These are phyloP conservation scores for Biston betularia DNA, from an alignment of 2,888 invertebrate species.

Conservation along the genomic window DNA sequence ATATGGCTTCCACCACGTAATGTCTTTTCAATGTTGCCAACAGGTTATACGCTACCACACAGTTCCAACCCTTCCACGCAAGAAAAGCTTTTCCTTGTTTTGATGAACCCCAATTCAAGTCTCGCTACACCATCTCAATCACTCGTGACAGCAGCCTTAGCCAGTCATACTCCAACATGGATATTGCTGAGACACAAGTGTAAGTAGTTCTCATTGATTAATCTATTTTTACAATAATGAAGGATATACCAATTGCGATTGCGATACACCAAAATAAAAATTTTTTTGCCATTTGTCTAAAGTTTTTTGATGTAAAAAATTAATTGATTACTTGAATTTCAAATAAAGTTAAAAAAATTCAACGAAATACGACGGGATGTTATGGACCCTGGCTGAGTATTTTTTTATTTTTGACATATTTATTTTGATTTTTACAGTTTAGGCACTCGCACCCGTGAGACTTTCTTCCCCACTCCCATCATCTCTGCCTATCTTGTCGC, in stretches of 20 bases:
- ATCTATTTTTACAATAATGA: background rate
- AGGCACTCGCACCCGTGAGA: slow-evolving; percentile 63
- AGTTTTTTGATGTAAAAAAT: background rate
- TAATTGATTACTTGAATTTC: too few relatives aligned
- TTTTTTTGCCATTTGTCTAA: too few relatives aligned
- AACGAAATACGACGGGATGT: too few relatives aligned
- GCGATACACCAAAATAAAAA: background rate
- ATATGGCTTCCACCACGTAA: background rate
- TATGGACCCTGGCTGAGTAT: too few relatives aligned
- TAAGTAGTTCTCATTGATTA: slow-evolving; percentile 53
- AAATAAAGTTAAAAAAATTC: too few relatives aligned
- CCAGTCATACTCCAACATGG: slow-evolving; percentile 89
- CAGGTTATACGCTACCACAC: slow-evolving; percentile 87
- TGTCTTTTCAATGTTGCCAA: slow-evolving; percentile 28
- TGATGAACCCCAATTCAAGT: slow-evolving; percentile 94
- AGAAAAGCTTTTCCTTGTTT: slow-evolving; percentile 95
- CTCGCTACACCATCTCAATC: slow-evolving; percentile 89
- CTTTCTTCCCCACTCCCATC: slow-evolving; percentile 86
- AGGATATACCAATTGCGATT: background rate
- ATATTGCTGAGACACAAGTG: slow-evolving; percentile 64
- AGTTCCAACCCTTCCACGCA: slow-evolving; percentile 92
- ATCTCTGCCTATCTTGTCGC: slow-evolving; percentile 95
- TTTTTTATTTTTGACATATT: background rate
- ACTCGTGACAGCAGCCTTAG: slow-evolving; percentile 83
- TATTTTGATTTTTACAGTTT: slow-evolving; percentile 35